Evolutionary conservation across 2,797 vertebrate genomes (phyloP), one percentile per base, ranked within the genome.

Genomic region (Ciconia nigra): DNA sequence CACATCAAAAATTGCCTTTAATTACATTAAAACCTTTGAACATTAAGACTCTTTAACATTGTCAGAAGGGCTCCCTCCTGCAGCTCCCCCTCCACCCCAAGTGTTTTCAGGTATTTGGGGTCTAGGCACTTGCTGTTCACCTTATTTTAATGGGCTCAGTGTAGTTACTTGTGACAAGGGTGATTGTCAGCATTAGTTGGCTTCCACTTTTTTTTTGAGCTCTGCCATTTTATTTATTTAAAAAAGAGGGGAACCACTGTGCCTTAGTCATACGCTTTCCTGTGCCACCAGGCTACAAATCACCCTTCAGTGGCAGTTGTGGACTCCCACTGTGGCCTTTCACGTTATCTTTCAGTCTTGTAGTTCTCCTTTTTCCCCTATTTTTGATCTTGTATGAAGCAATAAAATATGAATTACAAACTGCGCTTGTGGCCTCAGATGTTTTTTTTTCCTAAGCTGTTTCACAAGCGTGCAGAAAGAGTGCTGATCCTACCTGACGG

Each of bases 321-420:
- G 52, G 13, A 7, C 44, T 31, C 44, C 20, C 69, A 31, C n/a
- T 9, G 3, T 2, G 49, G 31, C 5, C 20, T 80, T 76, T 49
- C 52, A 33, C 5, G 2, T 69, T 31, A 54, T 37, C 24, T 44
- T 86, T 54, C 73, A 78, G 2, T 22, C 76, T 24, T 9, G 7
- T 10, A 46, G 5, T 31, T 90, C 51, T 74, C 31, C 21, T 62
- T n/a, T 12, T 8, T 0, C 8, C 7, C 15, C 2, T 5, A 1
- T 79, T n/a, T 83, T 47, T 78, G n/a, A 71, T 33, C 54, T 51
- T 11, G 44, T 18, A 35, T 52, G 63, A 39, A 70, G n/a, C 76
- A 95, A 95, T 94, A 96, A 91, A 96, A 55, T 21, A 14, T 0
- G n/a, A 47, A 87, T 85, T 55, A 63, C 57, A 37, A 86, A 37